Evolutionary conservation across 2,888 invertebrate species (phyloP), one percentile per base, ranked within the genome.

Genomic region (Stenotaenia linearis): DNA sequence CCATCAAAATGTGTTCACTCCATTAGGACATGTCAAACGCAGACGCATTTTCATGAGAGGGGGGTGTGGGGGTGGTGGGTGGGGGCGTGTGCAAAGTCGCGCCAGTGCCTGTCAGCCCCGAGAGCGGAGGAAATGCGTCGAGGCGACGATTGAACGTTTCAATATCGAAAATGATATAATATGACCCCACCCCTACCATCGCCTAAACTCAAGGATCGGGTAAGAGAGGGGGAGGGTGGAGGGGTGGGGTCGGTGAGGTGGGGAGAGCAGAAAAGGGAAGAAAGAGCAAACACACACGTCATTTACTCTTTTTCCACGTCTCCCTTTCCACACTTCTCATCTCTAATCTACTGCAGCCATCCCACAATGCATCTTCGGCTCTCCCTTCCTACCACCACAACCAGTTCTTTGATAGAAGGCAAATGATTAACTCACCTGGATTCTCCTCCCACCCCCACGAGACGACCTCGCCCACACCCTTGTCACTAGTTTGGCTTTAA

Each of bases 101-200:
- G n/a, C 77, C 45, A 21, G 23, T 45, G 37, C n/a, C 77, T 77
- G 77, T 40, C 77, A 77, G 18, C 37, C 37, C n/a, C 4, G 74
- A 28, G 69, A 74, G 74, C 28, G n/a, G 28, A 28, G 74, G 74
- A 30, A 74, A 30, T 32, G 74, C 32, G 74, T n/a, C 37, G 45
- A 77, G 77, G 77, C 77, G 77, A 45, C 77, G 77, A 77, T 77
- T 77, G 77, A 77, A 77, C 77, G 77, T 77, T 77, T 77, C 77
- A 77, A 77, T 77, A 77, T 77, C 77, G 45, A 77, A 77, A 77
- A 77, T 77, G 77, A 77, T 77, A 77, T 77, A 77, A 77, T 77
- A 75, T 37, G 30, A 75, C 35, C 35, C 75, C 12, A 18, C 75
- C 75, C 32, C 32, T 30, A 23, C 61, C 61, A 28, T 61, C 25